Percentiles rank a stretch among this genome's conserved stretches.
phyloP scores from a whole-genome alignment of 2,797 vertebrate species.

The Notoglanidium macrostoma region DNA sequence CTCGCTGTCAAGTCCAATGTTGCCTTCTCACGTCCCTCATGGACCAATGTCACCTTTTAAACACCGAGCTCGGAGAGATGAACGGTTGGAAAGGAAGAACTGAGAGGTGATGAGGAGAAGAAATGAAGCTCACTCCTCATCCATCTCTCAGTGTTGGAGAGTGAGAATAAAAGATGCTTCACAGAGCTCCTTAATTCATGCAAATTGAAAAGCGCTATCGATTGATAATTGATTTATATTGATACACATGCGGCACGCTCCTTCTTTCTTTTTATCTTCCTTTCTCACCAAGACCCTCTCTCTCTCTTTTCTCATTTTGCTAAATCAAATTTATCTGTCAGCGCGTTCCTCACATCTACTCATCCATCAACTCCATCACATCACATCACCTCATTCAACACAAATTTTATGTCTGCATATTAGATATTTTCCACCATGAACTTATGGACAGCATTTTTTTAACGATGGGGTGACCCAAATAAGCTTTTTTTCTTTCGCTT shows the following conservation, averaged over 20 bases:
- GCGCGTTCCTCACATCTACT: constrained; percentile 60
- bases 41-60: constrained; percentile 43
- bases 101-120: constrained; percentile 34
- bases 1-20: constrained; percentile 46
- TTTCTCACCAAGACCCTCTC: constrained; percentile 2
- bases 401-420: background rate
- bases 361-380: constrained; percentile 77
- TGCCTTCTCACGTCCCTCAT: background rate
- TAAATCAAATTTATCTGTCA: constrained; percentile 76
- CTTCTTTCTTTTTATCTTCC: constrained; percentile 2
- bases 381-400: constrained; percentile 67
- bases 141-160: constrained; percentile 25
- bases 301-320: constrained; percentile 61
- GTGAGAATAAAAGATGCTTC: constrained; percentile 33
- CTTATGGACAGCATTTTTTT: background rate
- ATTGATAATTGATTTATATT: constrained; percentile 76
- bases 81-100: constrained; percentile 3
- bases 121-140: constrained; percentile 52
- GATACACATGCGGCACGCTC: constrained; percentile 60
- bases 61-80: background rate
- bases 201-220: constrained; percentile 71
- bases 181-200: constrained; percentile 66
- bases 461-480: background rate
- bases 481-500: background rate
- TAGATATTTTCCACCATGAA: constrained; percentile 21